Base-by-base conservation (phyloP, 1,140 invertebrate genomes). In the Drosophila prosaltans region DNA sequence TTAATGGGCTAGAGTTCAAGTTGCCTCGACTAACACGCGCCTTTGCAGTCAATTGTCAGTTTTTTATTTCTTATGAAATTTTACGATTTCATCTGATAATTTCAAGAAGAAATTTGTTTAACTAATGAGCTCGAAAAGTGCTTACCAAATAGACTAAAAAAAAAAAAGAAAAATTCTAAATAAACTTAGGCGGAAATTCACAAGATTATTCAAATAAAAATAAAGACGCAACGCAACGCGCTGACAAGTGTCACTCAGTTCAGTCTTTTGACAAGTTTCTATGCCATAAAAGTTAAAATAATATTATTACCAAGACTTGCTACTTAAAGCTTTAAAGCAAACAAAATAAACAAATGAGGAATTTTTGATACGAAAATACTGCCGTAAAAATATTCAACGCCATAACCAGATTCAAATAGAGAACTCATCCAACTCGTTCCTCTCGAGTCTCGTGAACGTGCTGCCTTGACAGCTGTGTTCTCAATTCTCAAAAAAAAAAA, bases 361-460 rank as follows among this genome's bases (percentile, higher is more conserved):
- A 75, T 76, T 76, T 76, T 60, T 21, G 45, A 26, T 59, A 40
- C 16, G 55, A 70, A 70, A 77, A 76, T 62, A 45, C 21, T 71
- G 69, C 73, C 82, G 72, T 62, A 69, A 62, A 75, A 68, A 66
- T 65, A 11, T 11, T 32, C 11, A 16, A 30, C 51, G 8, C 32
- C 21, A 57, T 6, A 43, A 51, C 45, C 8, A 51, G 45, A 51
- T 26, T 11, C 45, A 51, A 21, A 51, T 26, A 10, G 0, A 67
- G 72, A 68, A 36, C 6, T 6, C 6, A 36, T 36, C 32, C 40
- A 16, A 8, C n/a, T 54, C 9, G 48, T 40, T 51, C 68, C 59
- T 28, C 16, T 43, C 26, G 30, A 55, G 82, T 86, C 83, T 88
- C 83, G 82, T 86, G 83, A 88, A 82, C 85, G 79, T 85, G 79